phyloP scores from a whole-genome alignment of 2,797 vertebrate genomes.

The Nyctalus aviator region DNA sequence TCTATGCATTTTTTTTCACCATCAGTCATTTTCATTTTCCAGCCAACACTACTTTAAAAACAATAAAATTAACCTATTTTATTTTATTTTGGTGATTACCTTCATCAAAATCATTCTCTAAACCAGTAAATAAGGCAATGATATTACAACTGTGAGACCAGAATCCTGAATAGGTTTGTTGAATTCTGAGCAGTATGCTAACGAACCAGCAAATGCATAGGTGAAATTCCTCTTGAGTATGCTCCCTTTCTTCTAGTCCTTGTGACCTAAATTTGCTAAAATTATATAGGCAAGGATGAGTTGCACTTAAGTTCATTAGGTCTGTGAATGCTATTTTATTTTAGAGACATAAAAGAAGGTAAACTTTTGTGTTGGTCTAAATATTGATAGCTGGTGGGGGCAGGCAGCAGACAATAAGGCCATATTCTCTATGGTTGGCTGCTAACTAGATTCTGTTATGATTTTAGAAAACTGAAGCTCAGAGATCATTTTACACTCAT shows the following conservation, averaged over 20 bases:
- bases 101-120: not conserved
- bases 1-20: not conserved
- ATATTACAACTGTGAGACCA: not conserved
- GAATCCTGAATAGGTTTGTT: not conserved
- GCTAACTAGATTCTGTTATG: not conserved
- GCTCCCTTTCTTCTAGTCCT: not conserved
- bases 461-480: slow-evolving; percentile 6
- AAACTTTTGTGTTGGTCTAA: not conserved
- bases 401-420: not conserved
- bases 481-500: not conserved
- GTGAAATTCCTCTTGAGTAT: not conserved
- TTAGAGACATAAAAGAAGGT: not conserved
- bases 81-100: not conserved
- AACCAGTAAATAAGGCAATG: not conserved
- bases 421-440: not conserved
- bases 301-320: slow-evolving; percentile 22
- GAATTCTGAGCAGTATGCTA: not conserved
- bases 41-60: slow-evolving; percentile 17
- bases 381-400: not conserved
- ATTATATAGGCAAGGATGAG: not conserved
- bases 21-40: slow-evolving; percentile 47
- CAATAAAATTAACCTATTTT: not conserved
- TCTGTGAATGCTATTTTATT: slow-evolving; percentile 8
- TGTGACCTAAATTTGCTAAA: not conserved
- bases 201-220: not conserved